These are phyloP conservation scores for Nothoprocta perdicaria DNA, from an alignment of 2,113 vertebrate species.

Conservation along the genomic window DNA sequence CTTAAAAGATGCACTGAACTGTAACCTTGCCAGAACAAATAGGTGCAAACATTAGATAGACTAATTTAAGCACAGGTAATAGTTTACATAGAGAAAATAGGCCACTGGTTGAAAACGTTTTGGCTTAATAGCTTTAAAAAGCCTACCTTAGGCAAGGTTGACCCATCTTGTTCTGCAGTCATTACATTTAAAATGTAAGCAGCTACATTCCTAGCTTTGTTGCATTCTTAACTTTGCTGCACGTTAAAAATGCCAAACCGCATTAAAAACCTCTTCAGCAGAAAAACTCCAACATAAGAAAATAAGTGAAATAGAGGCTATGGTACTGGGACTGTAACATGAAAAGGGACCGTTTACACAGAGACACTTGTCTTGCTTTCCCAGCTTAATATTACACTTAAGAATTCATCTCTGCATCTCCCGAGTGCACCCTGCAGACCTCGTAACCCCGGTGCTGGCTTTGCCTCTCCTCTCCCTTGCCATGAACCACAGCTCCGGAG, in stretches of 20 bases:
- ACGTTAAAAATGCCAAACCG: not conserved
- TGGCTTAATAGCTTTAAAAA: not conserved
- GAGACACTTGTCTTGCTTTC: not conserved
- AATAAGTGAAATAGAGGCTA: not conserved
- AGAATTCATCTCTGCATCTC: not conserved
- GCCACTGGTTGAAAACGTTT: not conserved
- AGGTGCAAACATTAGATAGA: not conserved
- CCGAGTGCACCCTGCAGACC: not conserved
- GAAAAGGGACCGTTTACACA: not conserved
- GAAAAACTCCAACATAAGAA: not conserved
- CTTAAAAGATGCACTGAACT: not conserved
- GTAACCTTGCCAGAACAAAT: not conserved
- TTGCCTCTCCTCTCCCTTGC: not conserved
- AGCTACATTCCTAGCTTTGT: not conserved
- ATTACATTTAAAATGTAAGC: not conserved
- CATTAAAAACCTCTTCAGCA: not conserved
- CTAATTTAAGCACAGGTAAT: not conserved
- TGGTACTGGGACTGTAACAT: not conserved
- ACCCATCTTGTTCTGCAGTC: not conserved
- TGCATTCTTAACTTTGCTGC: not conserved
- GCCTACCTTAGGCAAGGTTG: not conserved
- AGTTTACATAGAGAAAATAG: not conserved
- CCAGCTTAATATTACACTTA: not conserved
- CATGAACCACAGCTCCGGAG: not conserved
- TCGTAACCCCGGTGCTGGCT: fast-evolving